Base-by-base conservation (phyloP, 2,797 vertebrate genomes). In the Poecilia velifera region DNA sequence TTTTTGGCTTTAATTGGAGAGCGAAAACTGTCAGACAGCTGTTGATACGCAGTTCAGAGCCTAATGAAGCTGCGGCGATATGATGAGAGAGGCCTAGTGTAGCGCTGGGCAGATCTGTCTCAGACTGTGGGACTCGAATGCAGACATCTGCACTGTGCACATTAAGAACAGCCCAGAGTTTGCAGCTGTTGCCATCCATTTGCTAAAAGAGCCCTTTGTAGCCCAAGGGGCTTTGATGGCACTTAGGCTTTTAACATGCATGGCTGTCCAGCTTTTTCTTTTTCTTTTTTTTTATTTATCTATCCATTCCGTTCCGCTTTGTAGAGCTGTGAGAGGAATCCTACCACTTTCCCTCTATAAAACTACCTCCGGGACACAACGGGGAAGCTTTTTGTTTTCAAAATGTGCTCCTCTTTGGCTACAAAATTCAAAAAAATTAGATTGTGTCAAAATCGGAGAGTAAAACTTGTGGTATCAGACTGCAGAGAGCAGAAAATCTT, bases 161-260 rank as follows among this genome's bases (percentile, higher is more conserved):
- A 94, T 93, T 93, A 92, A 86, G 84, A 90, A 83, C 87, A 86
- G 90, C 89, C 88, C 90, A 87, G 90, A 90, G 89, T 92, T 86
- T 86, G 92, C 93, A 96, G 93, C 94, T 95, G 93, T 90, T 93
- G 90, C 90, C 89, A 88, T 94, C 88, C 88, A 87, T 94, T 92
- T 92, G 83, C 87, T 93, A 90, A 94, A 95, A 93, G 93, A 90
- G 88, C 77, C 88, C 92, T 94, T 92, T 94, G 94, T 93, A 87
- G 88, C 91, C 86, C 76, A 64, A 78, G 82, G 90, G 89, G 72
- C 87, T 95, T 94, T 95, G 93, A 95, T 93, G 93, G 87, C 93
- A 91, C 90, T 86, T 92, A 90, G 92, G 82, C 86, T 93, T 92
- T 94, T 94, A 92, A 91, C 87, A 93, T 94, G 92, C 93, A 92